phyloP scores from a whole-genome alignment of 2,797 vertebrate species.

The Gorsachius magnificus region DNA sequence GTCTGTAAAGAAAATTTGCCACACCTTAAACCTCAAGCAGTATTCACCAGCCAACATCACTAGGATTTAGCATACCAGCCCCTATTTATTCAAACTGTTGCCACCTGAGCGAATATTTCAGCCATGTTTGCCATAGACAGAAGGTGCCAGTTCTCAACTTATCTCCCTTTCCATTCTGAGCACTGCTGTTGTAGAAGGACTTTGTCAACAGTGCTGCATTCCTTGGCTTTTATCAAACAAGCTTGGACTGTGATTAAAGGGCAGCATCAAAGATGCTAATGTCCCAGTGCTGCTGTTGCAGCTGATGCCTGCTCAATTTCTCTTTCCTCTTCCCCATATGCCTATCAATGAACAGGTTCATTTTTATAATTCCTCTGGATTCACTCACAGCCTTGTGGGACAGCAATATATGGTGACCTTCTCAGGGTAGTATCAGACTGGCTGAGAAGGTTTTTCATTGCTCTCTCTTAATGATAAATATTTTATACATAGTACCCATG shows the following conservation, averaged over 20 bases:
- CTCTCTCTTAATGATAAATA: background rate
- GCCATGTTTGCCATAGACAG: background rate
- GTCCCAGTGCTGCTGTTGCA: background rate
- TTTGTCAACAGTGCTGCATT: background rate
- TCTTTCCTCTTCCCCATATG: background rate
- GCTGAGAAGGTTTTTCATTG: background rate
- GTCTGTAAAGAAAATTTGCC: constrained; percentile 43
- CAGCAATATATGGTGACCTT: background rate
- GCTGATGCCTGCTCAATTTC: background rate
- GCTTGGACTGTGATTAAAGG: background rate
- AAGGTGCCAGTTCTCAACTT: background rate
- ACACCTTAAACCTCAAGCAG: constrained; percentile 64
- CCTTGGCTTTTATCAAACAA: background rate
- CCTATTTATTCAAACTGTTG: constrained; percentile 44
- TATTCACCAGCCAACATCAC: constrained; percentile 39
- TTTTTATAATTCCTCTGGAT: background rate
- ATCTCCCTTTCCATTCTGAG: background rate
- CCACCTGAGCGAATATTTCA: constrained; percentile 43
- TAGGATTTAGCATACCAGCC: constrained; percentile 22
- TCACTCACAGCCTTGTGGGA: background rate
- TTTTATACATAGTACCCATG: accelerated
- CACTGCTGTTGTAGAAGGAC: background rate
- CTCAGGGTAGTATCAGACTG: background rate
- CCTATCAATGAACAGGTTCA: background rate
- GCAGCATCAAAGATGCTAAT: background rate